A percentile compares a stretch with the other conserved stretches of the same genome.
Conservation (phyloP, 2,113 vertebrate genomes). For the Indri indri region DNA sequence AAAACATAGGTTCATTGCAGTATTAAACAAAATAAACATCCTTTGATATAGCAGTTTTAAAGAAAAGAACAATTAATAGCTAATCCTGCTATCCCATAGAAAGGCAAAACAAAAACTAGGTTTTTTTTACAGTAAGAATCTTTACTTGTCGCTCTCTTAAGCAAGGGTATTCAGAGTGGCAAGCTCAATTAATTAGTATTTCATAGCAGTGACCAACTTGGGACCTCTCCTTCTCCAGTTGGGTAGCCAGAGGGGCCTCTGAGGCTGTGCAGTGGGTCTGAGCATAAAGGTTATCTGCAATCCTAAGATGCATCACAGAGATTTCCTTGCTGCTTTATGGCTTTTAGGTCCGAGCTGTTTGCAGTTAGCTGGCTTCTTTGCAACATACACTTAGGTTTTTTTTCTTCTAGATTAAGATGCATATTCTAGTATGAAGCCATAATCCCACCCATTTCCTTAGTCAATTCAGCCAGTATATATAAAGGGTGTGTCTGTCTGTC, state of each 20-base stretch:
- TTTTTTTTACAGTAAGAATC: not conserved
- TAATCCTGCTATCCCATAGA: not conserved
- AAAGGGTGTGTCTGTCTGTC: not conserved
- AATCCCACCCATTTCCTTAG: not conserved
- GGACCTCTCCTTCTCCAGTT: too few relatives aligned
- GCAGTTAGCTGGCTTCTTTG: not conserved
- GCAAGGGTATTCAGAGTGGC: not conserved
- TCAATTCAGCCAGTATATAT: rapidly evolving
- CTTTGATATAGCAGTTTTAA: not conserved
- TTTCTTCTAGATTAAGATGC: not conserved
- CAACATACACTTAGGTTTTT: not conserved
- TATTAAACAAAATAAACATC: not conserved
- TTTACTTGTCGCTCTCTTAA: not conserved
- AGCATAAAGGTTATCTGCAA: not conserved
- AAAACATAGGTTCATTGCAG: not conserved
- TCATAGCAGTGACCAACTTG: not conserved
- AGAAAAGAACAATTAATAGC: not conserved
- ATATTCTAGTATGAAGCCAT: not conserved
- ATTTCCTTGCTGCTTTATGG: not conserved
- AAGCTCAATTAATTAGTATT: not conserved
- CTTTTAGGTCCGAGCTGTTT: not conserved
- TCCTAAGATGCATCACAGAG: not conserved
- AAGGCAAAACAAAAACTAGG: not conserved
- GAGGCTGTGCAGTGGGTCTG: not conserved
- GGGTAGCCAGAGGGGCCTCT: too few relatives aligned